Percentiles rank a stretch among this genome's conserved stretches.
These are phyloP conservation scores for Mylabris sibirica DNA, from an alignment of 2,888 invertebrate genomes.

Conservation along the genomic window DNA sequence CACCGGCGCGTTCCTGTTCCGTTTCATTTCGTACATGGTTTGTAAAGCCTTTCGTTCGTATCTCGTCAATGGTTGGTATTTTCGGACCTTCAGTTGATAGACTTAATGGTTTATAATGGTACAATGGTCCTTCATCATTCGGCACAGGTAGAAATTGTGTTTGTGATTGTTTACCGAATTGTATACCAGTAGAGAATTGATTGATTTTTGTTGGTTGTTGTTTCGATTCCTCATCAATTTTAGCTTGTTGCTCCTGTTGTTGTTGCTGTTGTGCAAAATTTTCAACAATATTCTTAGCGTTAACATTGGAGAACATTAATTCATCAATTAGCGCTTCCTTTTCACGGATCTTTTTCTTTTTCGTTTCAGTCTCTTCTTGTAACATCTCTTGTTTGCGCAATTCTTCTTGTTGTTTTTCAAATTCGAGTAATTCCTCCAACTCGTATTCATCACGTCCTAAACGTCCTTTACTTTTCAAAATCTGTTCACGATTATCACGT, in stretches of 20 bases:
- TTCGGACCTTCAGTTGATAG: conserved; percentile 76
- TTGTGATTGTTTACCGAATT: conserved; percentile 73
- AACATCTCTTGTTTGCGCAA: conserved; percentile 74
- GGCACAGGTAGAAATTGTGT: conserved; percentile 74
- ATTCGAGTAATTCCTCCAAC: conserved; percentile 83
- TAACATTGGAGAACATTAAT: conserved; percentile 89
- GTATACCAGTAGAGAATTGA: conserved; percentile 88
- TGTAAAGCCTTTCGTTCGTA: conserved; percentile 74
- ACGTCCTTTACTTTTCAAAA: conserved; percentile 80
- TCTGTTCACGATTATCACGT: conserved; percentile 86
- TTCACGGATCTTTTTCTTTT: conserved; percentile 82
- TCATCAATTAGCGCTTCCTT: conserved; percentile 95
- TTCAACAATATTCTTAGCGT: conserved; percentile 87
- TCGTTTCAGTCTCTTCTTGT: conserved; percentile 74
- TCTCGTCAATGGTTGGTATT: conserved; percentile 70
- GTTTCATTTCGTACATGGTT: conserved; percentile 77
- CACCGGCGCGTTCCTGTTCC: conserved; percentile 83
- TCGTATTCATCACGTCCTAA: conserved; percentile 84
- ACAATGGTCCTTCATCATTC: conserved; percentile 80
- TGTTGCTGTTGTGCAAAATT: conserved; percentile 64
- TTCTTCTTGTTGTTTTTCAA: conserved; percentile 81
- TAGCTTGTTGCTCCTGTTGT: conserved; percentile 63
- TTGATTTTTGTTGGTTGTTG: conserved; percentile 64
- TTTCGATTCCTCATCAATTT: conserved; percentile 65
- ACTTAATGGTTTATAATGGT: conserved; percentile 69